These are phyloP conservation scores for Carcina quercana DNA, from an alignment of 2,888 invertebrate genomes.

Conservation along the genomic window DNA sequence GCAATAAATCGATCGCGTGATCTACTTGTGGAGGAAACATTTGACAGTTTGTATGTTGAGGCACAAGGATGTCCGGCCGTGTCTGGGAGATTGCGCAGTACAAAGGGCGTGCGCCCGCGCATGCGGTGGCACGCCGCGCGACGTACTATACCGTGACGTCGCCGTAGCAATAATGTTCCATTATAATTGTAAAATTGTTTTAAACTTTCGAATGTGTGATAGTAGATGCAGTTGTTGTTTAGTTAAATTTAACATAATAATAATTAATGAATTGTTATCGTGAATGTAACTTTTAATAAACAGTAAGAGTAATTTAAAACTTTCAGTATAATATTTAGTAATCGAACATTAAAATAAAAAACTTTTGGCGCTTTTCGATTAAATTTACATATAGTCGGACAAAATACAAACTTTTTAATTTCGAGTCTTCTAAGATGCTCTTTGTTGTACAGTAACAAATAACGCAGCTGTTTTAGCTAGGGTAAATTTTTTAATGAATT, in stretches of 20 bases:
- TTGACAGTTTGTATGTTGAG: background rate
- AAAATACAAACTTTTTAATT: slow-evolving; percentile 36
- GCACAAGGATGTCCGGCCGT: background rate
- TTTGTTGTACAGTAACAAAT: slow-evolving; percentile 68
- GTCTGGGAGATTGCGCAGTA: slow-evolving; percentile 2
- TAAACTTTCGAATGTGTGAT: slow-evolving; percentile 76
- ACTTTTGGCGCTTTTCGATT: slow-evolving; percentile 51
- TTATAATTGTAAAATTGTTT: slow-evolving; percentile 72
- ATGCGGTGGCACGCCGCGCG: slow-evolving; percentile 14
- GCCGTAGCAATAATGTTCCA: slow-evolving; percentile 73
- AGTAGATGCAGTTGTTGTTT: slow-evolving; percentile 76
- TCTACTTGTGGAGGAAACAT: background rate
- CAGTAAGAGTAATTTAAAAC: slow-evolving; percentile 53
- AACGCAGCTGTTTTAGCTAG: slow-evolving; percentile 71
- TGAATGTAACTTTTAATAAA: slow-evolving; percentile 70
- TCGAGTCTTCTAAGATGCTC: slow-evolving; percentile 50
- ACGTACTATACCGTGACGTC: slow-evolving; percentile 44
- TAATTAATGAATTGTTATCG: slow-evolving; percentile 68
- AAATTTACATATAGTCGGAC: slow-evolving; percentile 46
- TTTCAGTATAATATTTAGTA: slow-evolving; percentile 44
- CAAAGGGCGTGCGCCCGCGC: slow-evolving; percentile 7
- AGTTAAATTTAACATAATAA: slow-evolving; percentile 66
- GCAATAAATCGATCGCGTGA: slow-evolving; percentile 1
- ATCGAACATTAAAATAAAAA: slow-evolving; percentile 38
- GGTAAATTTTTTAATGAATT: slow-evolving; percentile 69